Conservation (phyloP, 1,140 invertebrate genomes). For the Lasaia peninsularis region DNA sequence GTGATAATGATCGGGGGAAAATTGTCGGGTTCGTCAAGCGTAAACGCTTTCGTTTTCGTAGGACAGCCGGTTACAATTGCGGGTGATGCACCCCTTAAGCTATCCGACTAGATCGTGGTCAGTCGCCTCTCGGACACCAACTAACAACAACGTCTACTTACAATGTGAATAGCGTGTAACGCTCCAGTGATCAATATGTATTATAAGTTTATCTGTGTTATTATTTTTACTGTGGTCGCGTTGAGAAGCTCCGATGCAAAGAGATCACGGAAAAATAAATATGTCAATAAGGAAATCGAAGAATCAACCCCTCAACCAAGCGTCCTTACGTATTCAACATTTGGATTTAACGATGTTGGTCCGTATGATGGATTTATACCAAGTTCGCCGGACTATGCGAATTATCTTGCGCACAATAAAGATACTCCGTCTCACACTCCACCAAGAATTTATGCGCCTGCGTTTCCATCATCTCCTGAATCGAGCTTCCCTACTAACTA, state of each 20-base stretch:
- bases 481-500: conserved; percentile 39
- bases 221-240: conserved; percentile 39
- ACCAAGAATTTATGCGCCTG: conserved; percentile 57
- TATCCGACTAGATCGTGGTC: conserved; percentile 25
- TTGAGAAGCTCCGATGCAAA: conserved; percentile 37
- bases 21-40: conserved; percentile 52
- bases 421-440: conserved; percentile 50
- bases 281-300: conserved; percentile 38
- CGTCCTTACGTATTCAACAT: conserved; percentile 62
- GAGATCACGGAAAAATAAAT: conserved; percentile 42
- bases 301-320: conserved; percentile 51
- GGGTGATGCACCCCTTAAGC: conserved; percentile 32
- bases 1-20: conserved; percentile 59
- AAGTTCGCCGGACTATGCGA: conserved; percentile 57
- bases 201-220: conserved; percentile 40
- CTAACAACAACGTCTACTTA: conserved; percentile 42
- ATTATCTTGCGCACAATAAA: conserved; percentile 38
- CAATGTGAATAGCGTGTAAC: conserved; percentile 47
- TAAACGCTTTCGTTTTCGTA: conserved; percentile 72
- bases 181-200: conserved; percentile 49
- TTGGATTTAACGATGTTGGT: conserved; percentile 64
- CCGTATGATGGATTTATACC: conserved; percentile 59
- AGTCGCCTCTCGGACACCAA: conserved; percentile 52
- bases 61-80: conserved; percentile 36
- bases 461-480: conserved; percentile 58